Conservation (phyloP, 37 sponge, comb jelly and placozoan species). For the Dysidea cf. avara region DNA sequence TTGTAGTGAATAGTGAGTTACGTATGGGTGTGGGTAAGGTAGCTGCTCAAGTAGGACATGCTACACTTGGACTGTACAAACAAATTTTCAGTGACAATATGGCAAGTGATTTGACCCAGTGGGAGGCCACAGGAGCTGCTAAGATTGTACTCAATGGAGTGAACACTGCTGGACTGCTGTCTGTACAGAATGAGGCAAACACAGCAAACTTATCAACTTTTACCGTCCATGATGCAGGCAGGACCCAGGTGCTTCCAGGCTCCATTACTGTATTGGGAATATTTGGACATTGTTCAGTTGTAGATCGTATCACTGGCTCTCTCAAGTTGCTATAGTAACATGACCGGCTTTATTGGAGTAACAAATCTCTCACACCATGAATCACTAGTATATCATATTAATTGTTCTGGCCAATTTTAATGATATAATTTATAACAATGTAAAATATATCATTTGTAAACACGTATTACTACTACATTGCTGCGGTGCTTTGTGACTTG, state of each 20-base stretch:
- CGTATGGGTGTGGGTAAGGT: conserved; percentile 79
- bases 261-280: conserved; percentile 77
- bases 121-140: conserved; percentile 56
- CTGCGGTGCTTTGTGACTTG: too few relatives aligned
- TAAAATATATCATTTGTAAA: too few relatives aligned
- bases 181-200: conserved; percentile 39
- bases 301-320: conserved; percentile 65
- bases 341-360: too few relatives aligned
- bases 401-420: too few relatives aligned
- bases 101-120: conserved; percentile 9
- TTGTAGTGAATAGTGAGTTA: conserved; percentile 75
- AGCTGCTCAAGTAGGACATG: conserved; percentile 87
- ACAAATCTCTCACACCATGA: too few relatives aligned
- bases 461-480: too few relatives aligned
- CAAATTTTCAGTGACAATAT: not conserved
- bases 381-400: too few relatives aligned
- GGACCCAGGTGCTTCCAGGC: conserved; percentile 70
- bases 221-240: conserved; percentile 75
- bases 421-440: too few relatives aligned
- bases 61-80: conserved; percentile 66
- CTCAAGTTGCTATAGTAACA: conserved; percentile 59
- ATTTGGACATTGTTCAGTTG: conserved; percentile 50
- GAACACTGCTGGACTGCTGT: conserved; percentile 38
- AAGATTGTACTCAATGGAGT: conserved; percentile 70
- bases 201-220: conserved; percentile 23